These are phyloP conservation scores for Cephalopholis sonnerati DNA, from an alignment of 2,113 vertebrate genomes.

Conservation along the genomic window DNA sequence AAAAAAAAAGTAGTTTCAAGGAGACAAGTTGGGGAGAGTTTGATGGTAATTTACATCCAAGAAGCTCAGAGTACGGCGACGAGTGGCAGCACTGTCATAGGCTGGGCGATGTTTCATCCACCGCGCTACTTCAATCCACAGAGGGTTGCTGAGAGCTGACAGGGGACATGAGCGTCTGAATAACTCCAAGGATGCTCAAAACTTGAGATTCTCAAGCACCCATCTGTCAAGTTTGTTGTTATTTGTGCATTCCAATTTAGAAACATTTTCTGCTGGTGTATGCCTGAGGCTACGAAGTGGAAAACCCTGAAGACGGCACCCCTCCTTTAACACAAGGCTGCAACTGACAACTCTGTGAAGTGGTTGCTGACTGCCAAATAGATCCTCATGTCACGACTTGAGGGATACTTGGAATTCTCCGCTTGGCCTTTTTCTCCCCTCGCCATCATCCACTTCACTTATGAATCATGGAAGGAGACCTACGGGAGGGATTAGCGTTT, in stretches of 20 bases:
- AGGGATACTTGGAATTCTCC: slow-evolving; percentile 54
- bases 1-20: neutral
- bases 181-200: slow-evolving; percentile 33
- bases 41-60: slow-evolving; percentile 22
- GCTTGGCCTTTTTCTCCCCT: slow-evolving; percentile 22
- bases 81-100: slow-evolving; percentile 19
- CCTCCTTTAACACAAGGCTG: slow-evolving; percentile 29
- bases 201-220: slow-evolving; percentile 36
- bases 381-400: slow-evolving; percentile 36
- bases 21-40: slow-evolving; percentile 4
- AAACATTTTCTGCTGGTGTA: slow-evolving; percentile 29
- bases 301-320: slow-evolving; percentile 37
- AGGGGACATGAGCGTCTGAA: slow-evolving; percentile 19
- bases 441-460: slow-evolving; percentile 29
- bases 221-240: slow-evolving; percentile 57
- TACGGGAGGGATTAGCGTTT: slow-evolving; percentile 33
- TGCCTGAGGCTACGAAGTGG: slow-evolving; percentile 37
- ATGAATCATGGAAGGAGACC: slow-evolving; percentile 46
- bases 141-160: slow-evolving; percentile 29
- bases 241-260: slow-evolving; percentile 54
- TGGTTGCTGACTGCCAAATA: slow-evolving; percentile 51
- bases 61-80: slow-evolving; percentile 16
- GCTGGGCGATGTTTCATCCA: slow-evolving; percentile 17
- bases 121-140: slow-evolving; percentile 25
- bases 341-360: slow-evolving; percentile 52